A percentile compares a stretch with the other conserved stretches of the same genome.
These are phyloP conservation scores for Halictus quadricinctus DNA, from an alignment of 2,888 invertebrate species.

Conservation along the genomic window DNA sequence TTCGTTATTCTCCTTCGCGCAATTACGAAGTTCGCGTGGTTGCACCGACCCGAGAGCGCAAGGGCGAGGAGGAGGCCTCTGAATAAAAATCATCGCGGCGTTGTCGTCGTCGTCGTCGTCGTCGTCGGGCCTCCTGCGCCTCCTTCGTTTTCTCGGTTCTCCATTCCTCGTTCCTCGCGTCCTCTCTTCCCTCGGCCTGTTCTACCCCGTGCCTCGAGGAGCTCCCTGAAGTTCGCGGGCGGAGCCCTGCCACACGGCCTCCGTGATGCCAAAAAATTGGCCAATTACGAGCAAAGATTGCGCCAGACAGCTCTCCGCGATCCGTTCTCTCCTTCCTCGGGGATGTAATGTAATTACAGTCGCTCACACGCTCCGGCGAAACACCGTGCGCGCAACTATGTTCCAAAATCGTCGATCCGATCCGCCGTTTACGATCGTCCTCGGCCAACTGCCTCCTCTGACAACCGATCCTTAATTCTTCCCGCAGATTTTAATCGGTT, in stretches of 20 bases:
- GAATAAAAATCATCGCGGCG: conserved; percentile 30
- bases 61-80: conserved; percentile 5
- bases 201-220: conserved; percentile 16
- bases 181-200: not conserved
- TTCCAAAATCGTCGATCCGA: not conserved
- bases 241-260: conserved; percentile 3
- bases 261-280: conserved; percentile 31
- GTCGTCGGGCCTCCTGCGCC: not conserved
- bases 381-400: not conserved
- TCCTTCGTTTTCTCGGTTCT: not conserved
- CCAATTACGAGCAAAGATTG: conserved; percentile 25
- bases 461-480: not conserved
- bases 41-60: not conserved
- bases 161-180: not conserved
- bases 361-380: conserved; percentile 3
- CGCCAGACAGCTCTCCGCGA: conserved; percentile 10
- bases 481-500: not conserved
- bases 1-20: conserved; percentile 50
- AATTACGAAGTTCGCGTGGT: conserved; percentile 47
- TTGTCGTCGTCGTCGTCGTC: not conserved
- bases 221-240: conserved; percentile 11
- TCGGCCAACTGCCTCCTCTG: not conserved
- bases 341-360: conserved; percentile 7
- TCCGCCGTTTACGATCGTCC: not conserved
- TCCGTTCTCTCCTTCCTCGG: not conserved